Percentiles rank a stretch among this genome's conserved stretches.
Evolutionary conservation across 1,140 invertebrate species (phyloP).

Genomic region (Contarinia nasturtii): DNA sequence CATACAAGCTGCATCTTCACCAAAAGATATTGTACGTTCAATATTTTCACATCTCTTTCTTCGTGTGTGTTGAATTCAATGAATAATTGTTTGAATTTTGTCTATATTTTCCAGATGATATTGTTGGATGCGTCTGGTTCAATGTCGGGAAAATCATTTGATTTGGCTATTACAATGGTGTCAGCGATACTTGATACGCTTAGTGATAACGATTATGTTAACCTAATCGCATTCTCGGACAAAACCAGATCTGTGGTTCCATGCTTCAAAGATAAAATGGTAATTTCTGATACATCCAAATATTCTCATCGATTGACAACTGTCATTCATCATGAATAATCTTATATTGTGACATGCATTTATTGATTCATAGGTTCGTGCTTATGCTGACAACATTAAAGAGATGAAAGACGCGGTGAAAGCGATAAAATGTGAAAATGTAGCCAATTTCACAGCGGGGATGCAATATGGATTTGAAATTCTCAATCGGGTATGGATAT

Average conservation of each 20-base stretch:
- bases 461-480: slow-evolving; percentile 81
- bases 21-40: slow-evolving; percentile 65
- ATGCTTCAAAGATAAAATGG: slow-evolving; percentile 74
- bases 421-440: slow-evolving; percentile 44
- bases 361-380: slow-evolving; percentile 34
- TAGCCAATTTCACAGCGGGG: slow-evolving; percentile 86
- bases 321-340: no score
- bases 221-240: slow-evolving; percentile 71
- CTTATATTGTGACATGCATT: no score
- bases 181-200: slow-evolving; percentile 82
- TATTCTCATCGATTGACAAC: no score
- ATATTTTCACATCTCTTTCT: no score
- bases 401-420: slow-evolving; percentile 59
- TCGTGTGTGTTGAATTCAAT: no score
- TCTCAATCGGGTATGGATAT: slow-evolving; percentile 63
- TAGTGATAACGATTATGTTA: slow-evolving; percentile 91
- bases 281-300: slow-evolving; percentile 19
- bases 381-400: slow-evolving; percentile 69
- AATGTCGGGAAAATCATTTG: slow-evolving; percentile 65
- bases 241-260: slow-evolving; percentile 53
- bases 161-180: slow-evolving; percentile 70
- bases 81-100: background rate
- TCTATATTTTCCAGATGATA: slow-evolving; percentile 38
- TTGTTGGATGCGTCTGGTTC: slow-evolving; percentile 78
- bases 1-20: slow-evolving; percentile 84